Evolutionary conservation across 2,888 invertebrate species (phyloP), one percentile per base, ranked within the genome.

Genomic region (Troglohyphantes excavatus): DNA sequence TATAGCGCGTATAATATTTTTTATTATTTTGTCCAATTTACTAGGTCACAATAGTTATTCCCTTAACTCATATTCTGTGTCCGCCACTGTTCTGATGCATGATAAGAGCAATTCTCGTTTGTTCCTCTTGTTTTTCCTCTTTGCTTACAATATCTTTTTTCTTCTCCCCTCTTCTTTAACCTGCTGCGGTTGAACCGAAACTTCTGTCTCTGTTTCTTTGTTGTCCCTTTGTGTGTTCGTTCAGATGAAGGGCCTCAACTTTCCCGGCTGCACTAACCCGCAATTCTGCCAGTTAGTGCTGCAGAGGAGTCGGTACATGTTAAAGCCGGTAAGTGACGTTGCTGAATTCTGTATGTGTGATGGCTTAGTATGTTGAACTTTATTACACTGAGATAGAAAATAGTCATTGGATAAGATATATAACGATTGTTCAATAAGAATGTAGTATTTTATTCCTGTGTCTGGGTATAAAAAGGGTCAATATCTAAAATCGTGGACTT

Each of bases 271-370:
- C 95, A 97, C 97, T 95, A 97, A 97, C 95, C 96, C 97, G 94
- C 96, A 96, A 95, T 97, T 97, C 96, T 97, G 97, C 95, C 97
- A 97, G 94, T 97, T 97, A 95, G 97, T 98, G 94, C 96, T 98
- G 95, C 98, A 98, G 95, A 96, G 98, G 95, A 98, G 98, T 95
- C 97, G 97, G 94, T 97, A 97, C 95, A 96, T 98, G 95, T 96
- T 98, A 95, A 96, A 96, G 95, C 97, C 97, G 98, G 98, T 98
- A 97, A 97, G 93, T 92, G 75, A n/a, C 23, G 65, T 13, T 17
- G 26, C 9, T 81, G 27, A 68, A 19, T 9, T 17, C 33, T 68
- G 68, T 21, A 19, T 39, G 39, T 21, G n/a, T 39, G 39, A 39
- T 39, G 39, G 39, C 39, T 1, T 39, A 39, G 39, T 39, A n/a